Conservation (phyloP, 1,140 invertebrate species). For the Aphelenchoides besseyi region DNA sequence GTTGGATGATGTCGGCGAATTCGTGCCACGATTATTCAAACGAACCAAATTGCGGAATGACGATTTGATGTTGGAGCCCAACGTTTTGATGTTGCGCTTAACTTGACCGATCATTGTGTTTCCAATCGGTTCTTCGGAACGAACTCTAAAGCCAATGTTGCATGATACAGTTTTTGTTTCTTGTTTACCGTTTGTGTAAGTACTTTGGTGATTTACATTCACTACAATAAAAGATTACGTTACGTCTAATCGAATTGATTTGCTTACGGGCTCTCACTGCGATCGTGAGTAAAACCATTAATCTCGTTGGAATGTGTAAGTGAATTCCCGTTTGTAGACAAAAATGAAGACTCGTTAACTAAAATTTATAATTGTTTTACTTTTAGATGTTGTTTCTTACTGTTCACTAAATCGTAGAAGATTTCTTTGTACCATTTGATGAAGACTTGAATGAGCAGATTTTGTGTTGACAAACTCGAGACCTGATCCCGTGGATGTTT, state of each 20-base stretch:
- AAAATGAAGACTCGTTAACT: too few species aligned
- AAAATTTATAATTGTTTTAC: too few species aligned
- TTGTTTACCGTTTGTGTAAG: slow-evolving; percentile 5
- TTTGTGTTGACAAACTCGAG: not conserved
- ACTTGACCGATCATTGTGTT: not conserved
- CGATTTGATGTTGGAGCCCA: slow-evolving; percentile 6
- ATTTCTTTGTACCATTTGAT: slow-evolving; percentile 14
- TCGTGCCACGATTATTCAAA: not conserved
- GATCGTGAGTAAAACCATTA: not conserved
- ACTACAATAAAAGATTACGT: slow-evolving; percentile 3
- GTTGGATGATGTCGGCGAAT: slow-evolving; percentile 9
- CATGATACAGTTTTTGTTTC: too few species aligned
- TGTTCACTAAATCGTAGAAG: slow-evolving; percentile 6
- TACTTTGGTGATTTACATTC: slow-evolving; percentile 1
- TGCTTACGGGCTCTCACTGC: not conserved
- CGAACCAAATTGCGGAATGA: slow-evolving; percentile 17
- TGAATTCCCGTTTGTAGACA: not conserved
- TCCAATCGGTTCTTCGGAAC: slow-evolving; percentile 9
- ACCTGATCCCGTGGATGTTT: slow-evolving; percentile 14
- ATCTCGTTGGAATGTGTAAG: not conserved
- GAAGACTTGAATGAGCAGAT: slow-evolving; percentile 4
- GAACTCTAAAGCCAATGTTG: not conserved
- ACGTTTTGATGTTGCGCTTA: slow-evolving; percentile 8
- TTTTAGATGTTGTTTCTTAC: too few species aligned
- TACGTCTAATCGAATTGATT: not conserved